Conservation (phyloP, 2,113 vertebrate genomes). For the Malurus cyaneus region DNA sequence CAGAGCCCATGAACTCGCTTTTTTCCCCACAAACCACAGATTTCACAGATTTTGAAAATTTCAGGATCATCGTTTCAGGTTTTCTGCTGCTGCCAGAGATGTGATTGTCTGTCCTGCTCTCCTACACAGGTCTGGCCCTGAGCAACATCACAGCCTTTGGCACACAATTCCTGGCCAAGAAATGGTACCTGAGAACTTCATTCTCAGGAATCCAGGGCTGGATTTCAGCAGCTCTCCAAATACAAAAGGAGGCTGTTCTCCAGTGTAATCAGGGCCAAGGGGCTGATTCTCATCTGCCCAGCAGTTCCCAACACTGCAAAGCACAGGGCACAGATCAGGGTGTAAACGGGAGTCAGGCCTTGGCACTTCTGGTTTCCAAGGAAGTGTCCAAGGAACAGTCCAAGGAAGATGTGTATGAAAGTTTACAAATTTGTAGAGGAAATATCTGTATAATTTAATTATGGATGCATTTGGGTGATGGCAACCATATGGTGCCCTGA, state of each 20-base stretch:
- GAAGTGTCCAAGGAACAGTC: too few relatives aligned
- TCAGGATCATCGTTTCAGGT: not conserved
- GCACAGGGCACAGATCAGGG: not conserved
- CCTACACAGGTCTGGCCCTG: not conserved
- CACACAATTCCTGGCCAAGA: rapidly evolving
- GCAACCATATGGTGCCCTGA: conserved; percentile 11
- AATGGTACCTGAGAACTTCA: not conserved
- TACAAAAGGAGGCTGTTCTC: not conserved
- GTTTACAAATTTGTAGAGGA: conserved; percentile 35
- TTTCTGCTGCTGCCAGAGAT: not conserved
- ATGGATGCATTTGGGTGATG: not conserved
- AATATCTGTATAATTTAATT: conserved; percentile 28
- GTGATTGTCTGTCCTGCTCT: not conserved
- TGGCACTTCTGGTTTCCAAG: not conserved
- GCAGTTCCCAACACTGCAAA: not conserved
- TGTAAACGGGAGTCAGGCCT: not conserved
- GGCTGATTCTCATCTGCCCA: not conserved
- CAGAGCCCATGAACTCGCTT: not conserved
- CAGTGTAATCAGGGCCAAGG: not conserved
- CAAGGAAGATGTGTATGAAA: not conserved
- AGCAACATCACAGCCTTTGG: not conserved
- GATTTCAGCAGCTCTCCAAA: not conserved
- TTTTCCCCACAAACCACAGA: not conserved
- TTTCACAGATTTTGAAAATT: not conserved
- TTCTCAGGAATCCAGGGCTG: not conserved